Base-by-base conservation (phyloP, 2,888 invertebrate genomes). In the Eupithecia centaureata region DNA sequence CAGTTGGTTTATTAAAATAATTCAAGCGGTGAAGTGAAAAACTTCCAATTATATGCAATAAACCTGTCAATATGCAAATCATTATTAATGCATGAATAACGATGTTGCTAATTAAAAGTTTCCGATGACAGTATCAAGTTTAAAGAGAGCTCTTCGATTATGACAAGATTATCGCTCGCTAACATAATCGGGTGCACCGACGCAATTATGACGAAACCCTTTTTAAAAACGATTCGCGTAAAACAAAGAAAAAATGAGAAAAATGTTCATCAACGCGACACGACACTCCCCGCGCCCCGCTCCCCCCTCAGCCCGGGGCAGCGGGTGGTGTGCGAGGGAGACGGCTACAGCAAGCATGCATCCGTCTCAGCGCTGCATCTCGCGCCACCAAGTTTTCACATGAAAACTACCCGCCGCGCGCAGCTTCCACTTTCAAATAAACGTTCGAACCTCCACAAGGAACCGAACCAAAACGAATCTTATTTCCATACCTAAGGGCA, bases 261-360 rank as follows among this genome's bases (percentile, higher is more conserved):
- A 92, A 93, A 92, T 91, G 92, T 92, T 92, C 92, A 92, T 93
- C 92, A 93, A 92, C 93, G 92, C 92, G 92, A 92, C 93, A 92
- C 89, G 89, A 85, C 86, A 81, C 86, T 86, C 83, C 82, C 81
- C 77, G 78, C 76, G 77, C 74, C 78, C 77, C 71, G 76, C 76
- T 77, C 70, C 75, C 76, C 78, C 83, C 79, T 74, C 77, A 82
- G 86, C 89, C 84, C 83, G 85, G 82, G 87, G 89, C 88, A 87
- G 88, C 89, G 91, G 91, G 92, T 84, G 90, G 91, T 63, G 82
- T 77, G 81, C 69, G 85, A 91, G 67, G 28, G 83, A 74, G 87
- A 90, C 63, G 68, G 79, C 27, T 8, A 74, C 69, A 83, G 69
- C 78, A 77, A 82, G 76, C 75, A 74, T 86, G 81, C 79, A 70